Evolutionary conservation across 2,113 vertebrate species (phyloP), one percentile per base, ranked within the genome.

Genomic region (Bubo scandiacus): DNA sequence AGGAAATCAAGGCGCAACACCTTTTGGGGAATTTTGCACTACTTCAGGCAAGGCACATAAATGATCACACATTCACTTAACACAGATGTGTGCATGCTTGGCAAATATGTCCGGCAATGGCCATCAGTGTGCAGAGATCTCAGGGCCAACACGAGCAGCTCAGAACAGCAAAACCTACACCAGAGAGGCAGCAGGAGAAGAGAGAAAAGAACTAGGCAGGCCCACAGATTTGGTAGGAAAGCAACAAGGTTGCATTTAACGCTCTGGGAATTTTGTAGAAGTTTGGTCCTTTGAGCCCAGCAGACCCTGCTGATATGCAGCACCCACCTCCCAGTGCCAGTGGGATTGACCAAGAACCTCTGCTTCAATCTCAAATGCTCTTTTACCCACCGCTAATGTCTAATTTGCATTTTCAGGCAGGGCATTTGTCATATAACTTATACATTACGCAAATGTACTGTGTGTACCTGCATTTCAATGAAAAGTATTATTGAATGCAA

Each of bases 81-180:
- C 38, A 32, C 1, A 1, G 51, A 19, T 14, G 5, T 11, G n/a
- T 36, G 42, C 4, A 5, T 1, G 2, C 26, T 66, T 20, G 2
- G 22, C 42, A 81, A 62, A 62, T 49, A 6, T 3, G 9, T 18
- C 63, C 49, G 49, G 23, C 20, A 45, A 40, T 0, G 1, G 23
- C 19, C 43, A 17, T 4, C 43, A 18, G 47, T 5, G 40, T 65
- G 49, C 18, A 32, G 42, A 27, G 43, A 32, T 10, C 13, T 59
- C 5, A 1, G 26, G 34, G n/a, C 59, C 12, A 65, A 36, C 49
- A 43, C 7, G 3, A 40, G 27, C 66, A 15, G 6, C 45, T 52
- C 57, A 29, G 15, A 83, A 14, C 29, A 47, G 36, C 86, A 84
- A n/a, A 61, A 36, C 4, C 36, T 43, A 17, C 29, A 9, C 13